Evolutionary conservation across 2,113 vertebrate species (phyloP).

Genomic region (Cyanoliseus patagonus): DNA sequence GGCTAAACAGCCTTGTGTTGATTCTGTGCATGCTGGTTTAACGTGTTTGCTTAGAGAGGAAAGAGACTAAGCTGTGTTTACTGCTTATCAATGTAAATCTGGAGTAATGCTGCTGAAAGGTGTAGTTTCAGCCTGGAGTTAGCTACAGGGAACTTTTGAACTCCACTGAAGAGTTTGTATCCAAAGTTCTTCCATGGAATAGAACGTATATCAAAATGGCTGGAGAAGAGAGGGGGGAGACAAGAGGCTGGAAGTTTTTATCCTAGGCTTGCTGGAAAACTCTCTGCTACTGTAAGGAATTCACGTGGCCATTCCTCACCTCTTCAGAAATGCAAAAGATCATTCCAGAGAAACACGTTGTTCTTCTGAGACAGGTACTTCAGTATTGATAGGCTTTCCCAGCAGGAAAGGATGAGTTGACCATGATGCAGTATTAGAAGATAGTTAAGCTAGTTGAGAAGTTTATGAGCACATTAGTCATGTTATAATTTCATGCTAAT

Average conservation of each 20-base stretch:
- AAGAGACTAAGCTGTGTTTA: neutral
- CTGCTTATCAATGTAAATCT: neutral
- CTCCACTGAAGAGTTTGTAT: neutral
- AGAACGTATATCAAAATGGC: neutral
- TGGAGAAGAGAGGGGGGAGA: neutral
- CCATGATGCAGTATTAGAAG: neutral
- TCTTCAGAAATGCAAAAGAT: neutral
- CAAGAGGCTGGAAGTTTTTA: neutral
- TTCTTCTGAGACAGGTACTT: neutral
- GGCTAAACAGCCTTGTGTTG: neutral
- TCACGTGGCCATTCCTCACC: neutral
- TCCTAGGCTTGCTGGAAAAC: neutral
- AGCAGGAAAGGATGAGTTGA: neutral
- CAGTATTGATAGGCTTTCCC: neutral
- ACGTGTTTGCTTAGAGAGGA: neutral
- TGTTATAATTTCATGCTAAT: neutral
- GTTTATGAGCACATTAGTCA: neutral
- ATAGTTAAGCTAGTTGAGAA: neutral
- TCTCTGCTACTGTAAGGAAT: neutral
- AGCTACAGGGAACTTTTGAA: neutral
- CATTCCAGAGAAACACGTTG: neutral
- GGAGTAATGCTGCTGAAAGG: neutral
- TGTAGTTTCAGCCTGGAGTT: neutral
- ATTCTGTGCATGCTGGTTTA: neutral
- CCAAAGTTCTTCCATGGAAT: neutral